These are phyloP conservation scores for Meandrusa payeni DNA, from an alignment of 2,888 invertebrate genomes.

Conservation along the genomic window DNA sequence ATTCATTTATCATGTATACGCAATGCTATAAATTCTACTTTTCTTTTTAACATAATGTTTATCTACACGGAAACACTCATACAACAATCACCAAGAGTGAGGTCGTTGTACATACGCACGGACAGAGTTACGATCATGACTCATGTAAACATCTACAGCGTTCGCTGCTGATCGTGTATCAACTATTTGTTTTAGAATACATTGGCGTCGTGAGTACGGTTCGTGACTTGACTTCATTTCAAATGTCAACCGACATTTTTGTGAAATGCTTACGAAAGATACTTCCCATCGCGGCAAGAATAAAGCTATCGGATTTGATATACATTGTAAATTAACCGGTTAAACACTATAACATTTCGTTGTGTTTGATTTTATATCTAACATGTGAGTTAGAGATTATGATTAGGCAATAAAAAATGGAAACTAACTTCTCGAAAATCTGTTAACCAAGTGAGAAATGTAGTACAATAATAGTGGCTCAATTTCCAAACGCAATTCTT, in stretches of 20 bases:
- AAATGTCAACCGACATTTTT: constrained; percentile 25
- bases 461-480: not conserved
- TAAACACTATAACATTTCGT: constrained; percentile 6
- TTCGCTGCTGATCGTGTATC: constrained; percentile 21
- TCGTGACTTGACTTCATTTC: constrained; percentile 35
- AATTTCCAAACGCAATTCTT: not conserved
- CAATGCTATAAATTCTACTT: constrained; percentile 1
- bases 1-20: not conserved
- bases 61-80: constrained; percentile 3
- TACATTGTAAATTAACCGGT: too few relatives aligned
- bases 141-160: constrained; percentile 38
- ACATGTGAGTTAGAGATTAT: not conserved
- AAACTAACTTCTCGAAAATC: too few relatives aligned
- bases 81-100: constrained; percentile 21
- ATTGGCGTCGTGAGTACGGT: constrained; percentile 28
- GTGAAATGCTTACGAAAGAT: constrained; percentile 16
- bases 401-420: too few relatives aligned
- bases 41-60: not conserved
- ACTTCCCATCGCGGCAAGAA: too few relatives aligned
- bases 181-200: constrained; percentile 24
- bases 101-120: constrained; percentile 30
- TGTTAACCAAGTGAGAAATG: not conserved
- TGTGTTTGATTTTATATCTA: constrained; percentile 1
- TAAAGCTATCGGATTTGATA: too few relatives aligned
- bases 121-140: constrained; percentile 33